Conservation (phyloP, 2,113 vertebrate species). For the Gambusia affinis region DNA sequence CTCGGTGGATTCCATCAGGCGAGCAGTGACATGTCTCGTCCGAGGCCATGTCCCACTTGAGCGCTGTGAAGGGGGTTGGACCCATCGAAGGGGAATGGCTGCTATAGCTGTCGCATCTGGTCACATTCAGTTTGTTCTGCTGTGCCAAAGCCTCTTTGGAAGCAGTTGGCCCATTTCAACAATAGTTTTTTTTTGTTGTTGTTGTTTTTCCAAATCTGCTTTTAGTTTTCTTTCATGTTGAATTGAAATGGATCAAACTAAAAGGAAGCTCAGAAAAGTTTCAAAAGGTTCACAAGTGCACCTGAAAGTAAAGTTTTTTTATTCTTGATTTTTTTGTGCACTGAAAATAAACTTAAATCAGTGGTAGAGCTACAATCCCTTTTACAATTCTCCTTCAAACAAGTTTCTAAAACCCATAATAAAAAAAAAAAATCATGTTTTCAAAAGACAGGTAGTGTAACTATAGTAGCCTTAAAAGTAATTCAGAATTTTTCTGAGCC, state of each 20-base stretch:
- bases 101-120: constrained; percentile 68
- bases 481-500: no score
- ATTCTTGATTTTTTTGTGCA: constrained; percentile 27
- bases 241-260: constrained; percentile 53
- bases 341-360: constrained; percentile 5
- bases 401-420: no score
- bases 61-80: constrained; percentile 47
- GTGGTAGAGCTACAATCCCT: no score
- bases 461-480: no score
- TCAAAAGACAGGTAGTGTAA: no score
- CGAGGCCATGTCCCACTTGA: constrained; percentile 66
- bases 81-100: constrained; percentile 42
- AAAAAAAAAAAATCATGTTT: no score
- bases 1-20: constrained; percentile 70
- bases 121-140: constrained; percentile 60
- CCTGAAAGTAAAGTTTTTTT: constrained; percentile 15
- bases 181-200: constrained; percentile 30
- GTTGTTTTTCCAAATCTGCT: constrained; percentile 16
- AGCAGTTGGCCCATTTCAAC: constrained; percentile 43
- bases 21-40: constrained; percentile 63
- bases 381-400: no score
- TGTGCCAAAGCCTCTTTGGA: constrained; percentile 20
- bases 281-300: not conserved
- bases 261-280: constrained; percentile 32
- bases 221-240: constrained; percentile 54